Conservation (phyloP, 2,888 invertebrate genomes). For the Drosophila multiciliata region DNA sequence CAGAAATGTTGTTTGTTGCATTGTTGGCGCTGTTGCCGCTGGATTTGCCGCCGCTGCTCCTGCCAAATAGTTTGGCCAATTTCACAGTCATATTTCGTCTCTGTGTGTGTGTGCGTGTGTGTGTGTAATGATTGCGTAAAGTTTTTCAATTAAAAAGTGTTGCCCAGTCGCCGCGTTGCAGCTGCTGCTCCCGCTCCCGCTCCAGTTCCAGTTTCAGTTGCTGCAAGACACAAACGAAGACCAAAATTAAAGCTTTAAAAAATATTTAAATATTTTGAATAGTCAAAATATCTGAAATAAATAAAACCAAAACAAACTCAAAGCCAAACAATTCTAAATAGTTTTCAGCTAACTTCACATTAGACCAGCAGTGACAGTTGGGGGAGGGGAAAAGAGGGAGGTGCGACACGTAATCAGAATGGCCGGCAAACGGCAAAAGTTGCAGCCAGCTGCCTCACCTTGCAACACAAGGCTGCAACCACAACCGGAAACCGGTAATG, state of each 20-base stretch:
- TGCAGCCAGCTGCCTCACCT: slow-evolving; percentile 25
- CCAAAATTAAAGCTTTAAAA: slow-evolving; percentile 5
- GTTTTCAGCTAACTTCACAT: background rate
- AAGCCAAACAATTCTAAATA: background rate
- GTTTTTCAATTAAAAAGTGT: slow-evolving; percentile 78
- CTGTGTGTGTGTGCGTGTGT: slow-evolving; percentile 1
- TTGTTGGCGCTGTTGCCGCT: slow-evolving; percentile 19
- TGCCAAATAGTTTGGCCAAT: slow-evolving; percentile 66
- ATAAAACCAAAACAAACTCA: background rate
- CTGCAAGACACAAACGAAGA: slow-evolving; percentile 15
- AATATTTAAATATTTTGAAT: background rate
- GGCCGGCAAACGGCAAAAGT: slow-evolving; percentile 11
- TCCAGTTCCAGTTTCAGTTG: slow-evolving; percentile 11
- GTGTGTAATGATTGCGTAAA: slow-evolving; percentile 31
- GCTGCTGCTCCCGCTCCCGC: slow-evolving; percentile 1
- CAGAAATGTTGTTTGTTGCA: slow-evolving; percentile 23
- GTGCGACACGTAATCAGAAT: background rate
- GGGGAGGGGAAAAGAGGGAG: background rate
- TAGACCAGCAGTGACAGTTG: background rate
- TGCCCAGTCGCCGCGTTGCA: slow-evolving; percentile 44
- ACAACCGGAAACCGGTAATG: slow-evolving; percentile 66
- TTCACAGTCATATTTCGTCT: slow-evolving; percentile 66
- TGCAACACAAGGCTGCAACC: slow-evolving; percentile 17
- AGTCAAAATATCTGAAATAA: no score
- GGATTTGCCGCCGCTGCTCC: slow-evolving; percentile 10